Evolutionary conservation across 2,113 vertebrate genomes (phyloP).

Genomic region (Smithornis capensis): DNA sequence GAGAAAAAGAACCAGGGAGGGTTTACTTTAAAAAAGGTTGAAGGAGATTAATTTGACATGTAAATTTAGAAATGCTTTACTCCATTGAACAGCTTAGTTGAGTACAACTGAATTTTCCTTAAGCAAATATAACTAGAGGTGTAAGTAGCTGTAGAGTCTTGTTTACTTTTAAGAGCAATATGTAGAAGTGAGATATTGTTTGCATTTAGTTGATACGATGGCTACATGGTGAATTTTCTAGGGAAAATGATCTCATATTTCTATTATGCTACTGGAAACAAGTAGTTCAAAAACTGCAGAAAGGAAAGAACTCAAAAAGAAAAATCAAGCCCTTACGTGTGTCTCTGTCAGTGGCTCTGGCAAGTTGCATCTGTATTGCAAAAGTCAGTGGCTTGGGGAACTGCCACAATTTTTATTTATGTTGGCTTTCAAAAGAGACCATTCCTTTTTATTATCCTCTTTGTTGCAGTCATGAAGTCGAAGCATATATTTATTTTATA

Average conservation of each 20-base stretch:
- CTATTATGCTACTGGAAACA: not conserved
- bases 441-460: constrained; percentile 30
- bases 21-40: not conserved
- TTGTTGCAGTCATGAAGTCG: constrained; percentile 30
- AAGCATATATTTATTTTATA: constrained; percentile 30
- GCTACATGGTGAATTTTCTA: not conserved
- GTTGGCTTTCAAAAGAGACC: constrained; percentile 20
- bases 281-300: not conserved
- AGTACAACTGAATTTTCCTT: not conserved
- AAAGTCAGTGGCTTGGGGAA: constrained; percentile 35
- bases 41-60: not conserved
- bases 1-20: not conserved
- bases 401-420: constrained; percentile 30
- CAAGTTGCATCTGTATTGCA: not conserved
- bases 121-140: not conserved
- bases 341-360: not conserved
- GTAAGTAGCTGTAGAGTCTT: not conserved
- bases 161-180: not conserved
- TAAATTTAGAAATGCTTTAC: not conserved
- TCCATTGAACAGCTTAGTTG: not conserved
- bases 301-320: not conserved
- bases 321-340: not conserved
- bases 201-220: not conserved
- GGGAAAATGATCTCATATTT: not conserved
- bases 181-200: not conserved